Evolutionary conservation across 2,888 invertebrate species (phyloP).

Genomic region (Hypomecis atomaria): DNA sequence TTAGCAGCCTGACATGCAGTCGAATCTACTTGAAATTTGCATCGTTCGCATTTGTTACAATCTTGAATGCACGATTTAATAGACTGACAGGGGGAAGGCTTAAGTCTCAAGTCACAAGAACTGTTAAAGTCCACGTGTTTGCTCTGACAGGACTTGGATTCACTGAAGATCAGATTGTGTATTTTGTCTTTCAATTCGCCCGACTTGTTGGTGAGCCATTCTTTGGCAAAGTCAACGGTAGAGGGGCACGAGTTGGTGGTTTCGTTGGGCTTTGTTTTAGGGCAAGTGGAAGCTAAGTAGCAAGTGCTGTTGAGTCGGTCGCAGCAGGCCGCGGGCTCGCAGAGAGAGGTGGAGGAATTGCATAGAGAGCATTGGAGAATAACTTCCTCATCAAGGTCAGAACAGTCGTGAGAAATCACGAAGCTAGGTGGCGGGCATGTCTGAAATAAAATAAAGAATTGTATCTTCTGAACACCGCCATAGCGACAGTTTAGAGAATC

Average conservation of each 20-base stretch:
- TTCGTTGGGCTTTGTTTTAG: neutral
- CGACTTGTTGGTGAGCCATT: slow-evolving; percentile 1
- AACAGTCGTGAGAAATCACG: neutral
- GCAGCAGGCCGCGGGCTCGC: neutral
- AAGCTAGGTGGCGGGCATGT: neutral
- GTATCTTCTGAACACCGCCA: too few relatives aligned
- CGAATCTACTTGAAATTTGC: neutral
- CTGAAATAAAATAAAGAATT: neutral
- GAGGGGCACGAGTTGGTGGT: neutral
- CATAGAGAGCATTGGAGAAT: neutral
- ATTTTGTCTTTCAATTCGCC: slow-evolving; percentile 3
- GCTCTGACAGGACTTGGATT: neutral
- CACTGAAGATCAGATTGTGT: neutral
- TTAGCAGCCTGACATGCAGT: neutral
- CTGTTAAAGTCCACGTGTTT: slow-evolving; percentile 4
- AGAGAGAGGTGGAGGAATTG: neutral
- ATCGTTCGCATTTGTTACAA: neutral
- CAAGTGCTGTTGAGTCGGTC: slow-evolving; percentile 8
- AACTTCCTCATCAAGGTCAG: neutral
- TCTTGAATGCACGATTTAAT: neutral
- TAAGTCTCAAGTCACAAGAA: neutral
- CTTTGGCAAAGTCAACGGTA: slow-evolving; percentile 2
- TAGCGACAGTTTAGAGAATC: too few relatives aligned
- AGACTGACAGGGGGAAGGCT: slow-evolving; percentile 1
- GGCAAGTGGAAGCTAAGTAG: neutral